Conservation (phyloP, 2,888 invertebrate genomes). For the Pseudoips prasinana region DNA sequence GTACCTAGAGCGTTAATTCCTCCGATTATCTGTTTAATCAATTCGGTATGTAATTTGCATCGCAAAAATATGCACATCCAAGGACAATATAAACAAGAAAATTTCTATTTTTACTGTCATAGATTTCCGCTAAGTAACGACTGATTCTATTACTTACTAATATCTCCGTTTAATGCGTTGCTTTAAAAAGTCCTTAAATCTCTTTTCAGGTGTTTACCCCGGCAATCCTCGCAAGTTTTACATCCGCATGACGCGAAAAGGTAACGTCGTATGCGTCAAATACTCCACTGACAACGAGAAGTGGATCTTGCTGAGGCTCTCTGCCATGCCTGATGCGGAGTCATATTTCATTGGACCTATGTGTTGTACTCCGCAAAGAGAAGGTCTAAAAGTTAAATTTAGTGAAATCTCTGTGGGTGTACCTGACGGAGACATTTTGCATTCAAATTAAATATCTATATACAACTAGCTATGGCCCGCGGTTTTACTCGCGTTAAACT, state of each 20-base stretch:
- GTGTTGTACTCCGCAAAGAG: conserved; percentile 58
- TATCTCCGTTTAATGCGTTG: too few relatives aligned
- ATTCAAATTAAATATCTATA: conserved; percentile 52
- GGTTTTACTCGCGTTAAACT: too few relatives aligned
- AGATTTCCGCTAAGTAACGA: too few relatives aligned
- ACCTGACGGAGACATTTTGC: conserved; percentile 56
- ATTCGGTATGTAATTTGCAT: too few relatives aligned
- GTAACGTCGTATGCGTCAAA: conserved; percentile 54
- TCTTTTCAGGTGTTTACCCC: conserved; percentile 52
- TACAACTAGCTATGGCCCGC: too few relatives aligned
- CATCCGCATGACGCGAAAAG: conserved; percentile 52
- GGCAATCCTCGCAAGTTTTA: conserved; percentile 62
- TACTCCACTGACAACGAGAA: conserved; percentile 53
- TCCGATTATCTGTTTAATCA: too few relatives aligned
- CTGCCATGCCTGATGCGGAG: conserved; percentile 41
- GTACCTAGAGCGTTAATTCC: too few relatives aligned
- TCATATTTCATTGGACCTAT: conserved; percentile 53
- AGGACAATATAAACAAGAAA: too few relatives aligned
- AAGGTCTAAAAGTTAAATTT: conserved; percentile 51
- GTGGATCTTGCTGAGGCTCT: conserved; percentile 56
- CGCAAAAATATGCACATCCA: too few relatives aligned
- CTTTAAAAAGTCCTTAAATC: too few relatives aligned
- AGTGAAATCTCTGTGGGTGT: conserved; percentile 40
- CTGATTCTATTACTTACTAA: too few relatives aligned
- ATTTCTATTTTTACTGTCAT: too few relatives aligned